These are phyloP conservation scores for Myioborus miniatus DNA, from an alignment of 2,797 vertebrate species.

Conservation along the genomic window DNA sequence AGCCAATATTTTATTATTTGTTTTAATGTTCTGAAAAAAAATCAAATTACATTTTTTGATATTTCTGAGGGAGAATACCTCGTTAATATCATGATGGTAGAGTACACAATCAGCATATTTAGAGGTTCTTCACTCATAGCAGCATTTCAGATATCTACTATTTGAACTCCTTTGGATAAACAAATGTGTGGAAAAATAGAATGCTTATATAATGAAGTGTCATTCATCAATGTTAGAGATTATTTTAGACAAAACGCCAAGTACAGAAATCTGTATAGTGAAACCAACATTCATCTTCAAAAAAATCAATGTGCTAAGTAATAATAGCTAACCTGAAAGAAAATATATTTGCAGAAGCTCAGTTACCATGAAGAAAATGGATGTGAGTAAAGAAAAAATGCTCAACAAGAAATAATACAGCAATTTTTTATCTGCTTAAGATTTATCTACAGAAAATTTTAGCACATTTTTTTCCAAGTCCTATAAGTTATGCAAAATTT, in stretches of 20 bases:
- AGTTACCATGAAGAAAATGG: not conserved
- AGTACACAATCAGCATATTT: constrained; percentile 8
- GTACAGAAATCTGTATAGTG: constrained; percentile 1
- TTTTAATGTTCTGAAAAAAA: not conserved
- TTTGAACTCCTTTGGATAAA: constrained; percentile 45
- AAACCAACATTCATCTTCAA: constrained; percentile 31
- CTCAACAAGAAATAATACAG: not conserved
- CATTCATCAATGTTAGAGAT: not conserved
- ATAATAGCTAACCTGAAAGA: constrained; percentile 54
- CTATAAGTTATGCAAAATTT: not conserved
- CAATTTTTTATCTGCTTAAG: not conserved
- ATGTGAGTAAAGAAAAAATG: not conserved
- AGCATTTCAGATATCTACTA: constrained; percentile 20
- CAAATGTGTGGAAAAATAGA: constrained; percentile 28
- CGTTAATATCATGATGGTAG: constrained; percentile 4
- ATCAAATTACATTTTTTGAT: not conserved
- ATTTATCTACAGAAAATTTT: not conserved
- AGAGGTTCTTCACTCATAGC: not conserved
- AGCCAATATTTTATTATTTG: not conserved
- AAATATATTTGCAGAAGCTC: constrained; percentile 8
- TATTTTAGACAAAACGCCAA: not conserved
- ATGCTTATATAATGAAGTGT: not conserved
- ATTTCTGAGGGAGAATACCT: not conserved
- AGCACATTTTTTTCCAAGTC: not conserved
- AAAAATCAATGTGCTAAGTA: constrained; percentile 39